Percentiles rank a stretch among this genome's conserved stretches.
Evolutionary conservation across 2,888 invertebrate species (phyloP).

Genomic region (Drosophila falleni): DNA sequence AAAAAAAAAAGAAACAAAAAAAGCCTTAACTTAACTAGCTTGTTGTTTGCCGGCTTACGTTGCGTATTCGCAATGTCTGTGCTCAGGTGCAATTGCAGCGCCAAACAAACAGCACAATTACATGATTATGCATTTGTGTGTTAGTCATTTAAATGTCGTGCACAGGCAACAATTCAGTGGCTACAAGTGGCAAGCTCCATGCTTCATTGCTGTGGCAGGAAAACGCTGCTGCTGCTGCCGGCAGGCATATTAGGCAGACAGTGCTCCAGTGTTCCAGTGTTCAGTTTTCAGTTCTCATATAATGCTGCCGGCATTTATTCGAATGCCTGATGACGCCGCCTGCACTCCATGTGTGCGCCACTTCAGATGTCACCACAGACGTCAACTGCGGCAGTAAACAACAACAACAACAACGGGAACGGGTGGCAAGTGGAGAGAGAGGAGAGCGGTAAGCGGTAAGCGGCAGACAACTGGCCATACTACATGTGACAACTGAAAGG

Average conservation of each 20-base stretch:
- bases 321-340: conserved; percentile 47
- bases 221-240: not conserved
- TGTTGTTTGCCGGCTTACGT: conserved; percentile 19
- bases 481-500: conserved; percentile 63
- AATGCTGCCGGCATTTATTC: conserved; percentile 66
- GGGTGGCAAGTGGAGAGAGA: too few relatives aligned
- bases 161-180: conserved; percentile 44
- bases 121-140: conserved; percentile 72
- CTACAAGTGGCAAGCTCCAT: conserved; percentile 31
- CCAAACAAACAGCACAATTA: conserved; percentile 53
- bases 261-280: not conserved
- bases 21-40: conserved; percentile 37
- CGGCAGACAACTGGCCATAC: conserved; percentile 36
- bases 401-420: conserved; percentile 37
- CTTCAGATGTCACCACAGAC: conserved; percentile 72
- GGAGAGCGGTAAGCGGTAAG: not conserved
- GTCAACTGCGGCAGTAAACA: conserved; percentile 63
- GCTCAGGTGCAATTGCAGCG: conserved; percentile 55
- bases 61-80: conserved; percentile 63
- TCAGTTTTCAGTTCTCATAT: conserved; percentile 12
- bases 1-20: conserved; percentile 31
- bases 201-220: conserved; percentile 9
- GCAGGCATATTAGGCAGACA: not conserved
- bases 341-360: conserved; percentile 62
- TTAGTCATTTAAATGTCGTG: conserved; percentile 58